A percentile compares a stretch with the other conserved stretches of the same genome.
phyloP scores from a whole-genome alignment of 2,888 invertebrate genomes.

The Perizoma affinitatum region DNA sequence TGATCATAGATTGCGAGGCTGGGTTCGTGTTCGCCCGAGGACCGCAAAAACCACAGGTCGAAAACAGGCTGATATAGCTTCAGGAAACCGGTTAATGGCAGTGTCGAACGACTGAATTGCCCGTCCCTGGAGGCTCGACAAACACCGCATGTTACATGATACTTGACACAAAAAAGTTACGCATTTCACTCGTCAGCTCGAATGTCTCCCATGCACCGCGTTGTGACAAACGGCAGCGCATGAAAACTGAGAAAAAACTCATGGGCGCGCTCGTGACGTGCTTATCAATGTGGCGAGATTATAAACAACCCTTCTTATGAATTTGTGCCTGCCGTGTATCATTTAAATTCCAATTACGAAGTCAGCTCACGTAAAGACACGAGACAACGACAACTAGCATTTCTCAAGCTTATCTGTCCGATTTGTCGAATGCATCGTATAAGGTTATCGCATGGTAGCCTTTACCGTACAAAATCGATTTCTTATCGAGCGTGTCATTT shows the following conservation, averaged over 20 bases:
- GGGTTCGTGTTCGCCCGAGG: constrained; percentile 57
- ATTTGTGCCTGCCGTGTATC: constrained; percentile 58
- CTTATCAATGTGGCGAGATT: constrained; percentile 69
- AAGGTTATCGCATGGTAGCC: constrained; percentile 77
- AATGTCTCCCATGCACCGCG: constrained; percentile 44
- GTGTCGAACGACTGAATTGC: constrained; percentile 52
- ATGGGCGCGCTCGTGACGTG: constrained; percentile 64
- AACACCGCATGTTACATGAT: constrained; percentile 53
- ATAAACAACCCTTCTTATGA: constrained; percentile 59
- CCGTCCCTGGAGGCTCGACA: constrained; percentile 42
- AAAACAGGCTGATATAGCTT: constrained; percentile 46
- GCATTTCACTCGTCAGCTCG: constrained; percentile 67
- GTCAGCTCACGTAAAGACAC: constrained; percentile 62
- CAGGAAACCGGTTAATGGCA: constrained; percentile 49
- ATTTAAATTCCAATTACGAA: constrained; percentile 64
- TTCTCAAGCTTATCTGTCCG: constrained; percentile 67
- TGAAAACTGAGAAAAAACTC: constrained; percentile 59
- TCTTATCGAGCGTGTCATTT: constrained; percentile 60
- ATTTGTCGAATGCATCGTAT: constrained; percentile 61
- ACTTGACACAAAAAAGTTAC: constrained; percentile 61
- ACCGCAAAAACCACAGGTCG: constrained; percentile 51
- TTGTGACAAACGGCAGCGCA: constrained; percentile 56
- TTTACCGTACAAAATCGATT: constrained; percentile 62
- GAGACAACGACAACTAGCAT: constrained; percentile 51
- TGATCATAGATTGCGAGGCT: constrained; percentile 25